These are phyloP conservation scores for Anagyrus pseudococci DNA, from an alignment of 2,888 invertebrate species.

Conservation along the genomic window DNA sequence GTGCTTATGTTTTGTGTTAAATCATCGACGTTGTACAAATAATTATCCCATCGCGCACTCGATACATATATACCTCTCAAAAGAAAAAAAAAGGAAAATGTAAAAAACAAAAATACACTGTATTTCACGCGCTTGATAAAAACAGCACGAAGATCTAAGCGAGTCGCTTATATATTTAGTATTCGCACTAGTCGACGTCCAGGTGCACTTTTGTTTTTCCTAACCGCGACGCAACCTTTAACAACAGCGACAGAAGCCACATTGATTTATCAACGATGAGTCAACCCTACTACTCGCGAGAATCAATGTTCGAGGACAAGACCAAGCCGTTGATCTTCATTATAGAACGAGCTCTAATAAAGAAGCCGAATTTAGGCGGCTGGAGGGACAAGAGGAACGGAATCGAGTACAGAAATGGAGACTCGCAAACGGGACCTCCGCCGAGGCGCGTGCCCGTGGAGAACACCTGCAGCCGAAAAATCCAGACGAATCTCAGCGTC, in stretches of 20 bases:
- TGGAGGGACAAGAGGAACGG: conserved; percentile 76
- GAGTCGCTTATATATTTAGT: too few relatives aligned
- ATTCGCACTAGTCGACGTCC: too few relatives aligned
- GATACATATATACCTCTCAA: conserved; percentile 14
- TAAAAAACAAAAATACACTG: conserved; percentile 9
- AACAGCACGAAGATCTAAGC: too few relatives aligned
- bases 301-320: too few relatives aligned
- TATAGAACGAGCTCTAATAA: conserved; percentile 49
- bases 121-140: conserved; percentile 16
- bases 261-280: too few relatives aligned
- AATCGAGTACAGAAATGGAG: conserved; percentile 80
- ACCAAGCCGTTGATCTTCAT: not conserved
- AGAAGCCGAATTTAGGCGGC: conserved; percentile 83
- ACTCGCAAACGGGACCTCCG: conserved; percentile 79
- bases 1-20: conserved; percentile 25
- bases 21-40: conserved; percentile 26
- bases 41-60: conserved; percentile 19
- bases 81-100: conserved; percentile 10
- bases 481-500: conserved; percentile 69
- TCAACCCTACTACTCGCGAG: too few relatives aligned
- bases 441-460: conserved; percentile 64
- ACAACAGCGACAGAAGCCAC: not conserved
- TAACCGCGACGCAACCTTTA: too few relatives aligned
- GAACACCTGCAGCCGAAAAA: conserved; percentile 67
- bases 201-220: too few relatives aligned